A percentile compares a stretch with the other conserved stretches of the same genome.
These are phyloP conservation scores for Actenoides hombroni DNA, from an alignment of 2,113 vertebrate genomes.

Conservation along the genomic window DNA sequence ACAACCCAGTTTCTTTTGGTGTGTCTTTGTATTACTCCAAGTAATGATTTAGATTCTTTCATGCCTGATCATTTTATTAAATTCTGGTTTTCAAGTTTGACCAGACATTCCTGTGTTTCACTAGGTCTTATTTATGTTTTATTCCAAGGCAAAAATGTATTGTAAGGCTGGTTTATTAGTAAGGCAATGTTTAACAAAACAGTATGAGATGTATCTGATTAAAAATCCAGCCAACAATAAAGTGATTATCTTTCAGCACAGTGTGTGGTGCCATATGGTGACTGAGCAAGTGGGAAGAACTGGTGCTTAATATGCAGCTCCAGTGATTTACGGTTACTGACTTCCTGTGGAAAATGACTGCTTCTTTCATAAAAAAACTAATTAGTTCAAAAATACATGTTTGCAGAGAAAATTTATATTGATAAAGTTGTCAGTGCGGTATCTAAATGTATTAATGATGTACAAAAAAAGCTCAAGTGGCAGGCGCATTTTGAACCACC, in stretches of 20 bases:
- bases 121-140: not conserved
- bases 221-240: constrained; percentile 62
- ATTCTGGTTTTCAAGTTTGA: not conserved
- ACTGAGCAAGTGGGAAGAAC: constrained; percentile 63
- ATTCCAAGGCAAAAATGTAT: not conserved
- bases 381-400: constrained; percentile 35
- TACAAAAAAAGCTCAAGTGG: not conserved
- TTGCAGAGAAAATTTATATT: not conserved
- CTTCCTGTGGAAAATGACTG: constrained; percentile 56
- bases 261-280: constrained; percentile 63
- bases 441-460: not conserved
- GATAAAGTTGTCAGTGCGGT: not conserved
- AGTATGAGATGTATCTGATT: constrained; percentile 59
- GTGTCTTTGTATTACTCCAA: not conserved
- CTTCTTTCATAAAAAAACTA: constrained; percentile 60
- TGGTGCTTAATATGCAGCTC: constrained; percentile 49
- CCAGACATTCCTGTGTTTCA: not conserved
- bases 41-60: not conserved
- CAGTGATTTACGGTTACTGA: constrained; percentile 48
- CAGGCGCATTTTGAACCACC: not conserved
- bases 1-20: not conserved
- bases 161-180: not conserved
- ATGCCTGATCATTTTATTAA: not conserved
- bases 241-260: constrained; percentile 68
- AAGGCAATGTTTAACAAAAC: constrained; percentile 57